Evolutionary conservation across 2,888 invertebrate species (phyloP).

Genomic region (Agrochola litura): DNA sequence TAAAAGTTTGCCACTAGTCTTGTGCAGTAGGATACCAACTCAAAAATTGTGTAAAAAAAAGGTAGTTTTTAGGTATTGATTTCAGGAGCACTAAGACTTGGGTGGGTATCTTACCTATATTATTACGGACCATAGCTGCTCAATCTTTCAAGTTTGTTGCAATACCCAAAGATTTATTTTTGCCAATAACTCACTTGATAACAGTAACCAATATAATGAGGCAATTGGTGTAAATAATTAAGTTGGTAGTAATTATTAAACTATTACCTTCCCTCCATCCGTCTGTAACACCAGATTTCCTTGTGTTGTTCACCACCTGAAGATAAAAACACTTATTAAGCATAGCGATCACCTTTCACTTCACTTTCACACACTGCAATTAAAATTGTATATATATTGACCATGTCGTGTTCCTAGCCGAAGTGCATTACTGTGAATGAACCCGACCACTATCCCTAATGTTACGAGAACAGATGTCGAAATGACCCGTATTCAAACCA

Average conservation of each 20-base stretch:
- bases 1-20: no score
- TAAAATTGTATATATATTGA: constrained; percentile 73
- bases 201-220: no score
- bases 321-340: constrained; percentile 71
- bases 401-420: constrained; percentile 78
- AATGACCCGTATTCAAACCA: constrained; percentile 82
- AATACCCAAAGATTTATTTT: no score
- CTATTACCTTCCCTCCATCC: constrained; percentile 89
- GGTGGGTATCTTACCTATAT: no score
- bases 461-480: constrained; percentile 80
- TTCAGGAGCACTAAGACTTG: no score
- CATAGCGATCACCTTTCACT: constrained; percentile 74
- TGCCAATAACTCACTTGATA: no score
- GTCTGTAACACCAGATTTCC: constrained; percentile 90
- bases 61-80: no score
- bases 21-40: no score
- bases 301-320: constrained; percentile 93
- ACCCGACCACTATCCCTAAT: constrained; percentile 72
- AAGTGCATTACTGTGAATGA: constrained; percentile 76
- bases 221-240: not conserved
- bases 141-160: no score
- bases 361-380: constrained; percentile 60
- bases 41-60: no score
- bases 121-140: no score
- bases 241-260: not conserved